Conservation (phyloP, 2,113 vertebrate genomes). For the Lipophrys pholis region DNA sequence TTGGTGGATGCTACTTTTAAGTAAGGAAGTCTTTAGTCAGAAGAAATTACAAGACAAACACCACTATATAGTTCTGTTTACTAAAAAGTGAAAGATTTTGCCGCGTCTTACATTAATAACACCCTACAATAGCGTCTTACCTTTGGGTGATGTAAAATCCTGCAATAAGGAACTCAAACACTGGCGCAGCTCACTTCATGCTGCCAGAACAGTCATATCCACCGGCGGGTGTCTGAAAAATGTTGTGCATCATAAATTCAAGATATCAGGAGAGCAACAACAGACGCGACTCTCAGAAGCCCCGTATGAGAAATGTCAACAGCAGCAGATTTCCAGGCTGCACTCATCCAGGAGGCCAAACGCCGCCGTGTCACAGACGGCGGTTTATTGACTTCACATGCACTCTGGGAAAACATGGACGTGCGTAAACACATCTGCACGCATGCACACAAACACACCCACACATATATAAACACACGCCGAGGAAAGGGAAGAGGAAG, state of each 20-base stretch:
- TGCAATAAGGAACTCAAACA: neutral
- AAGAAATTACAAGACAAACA: no score
- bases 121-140: neutral
- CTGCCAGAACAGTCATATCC: neutral
- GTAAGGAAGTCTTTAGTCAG: neutral
- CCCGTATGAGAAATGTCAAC: constrained; percentile 35
- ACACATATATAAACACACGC: constrained; percentile 4
- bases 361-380: constrained; percentile 28
- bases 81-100: neutral
- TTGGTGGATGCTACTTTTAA: neutral
- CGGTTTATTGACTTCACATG: constrained; percentile 38
- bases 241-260: constrained; percentile 10
- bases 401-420: constrained; percentile 32
- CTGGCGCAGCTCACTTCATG: neutral
- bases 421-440: constrained; percentile 9
- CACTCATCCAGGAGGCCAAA: constrained; percentile 37
- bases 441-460: constrained; percentile 2
- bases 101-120: neutral
- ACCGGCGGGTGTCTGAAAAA: neutral
- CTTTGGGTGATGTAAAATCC: constrained; percentile 4
- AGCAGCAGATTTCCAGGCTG: constrained; percentile 21
- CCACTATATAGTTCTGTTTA: no score
- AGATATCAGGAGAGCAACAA: constrained; percentile 30
- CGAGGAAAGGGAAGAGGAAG: neutral
- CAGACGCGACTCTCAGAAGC: constrained; percentile 21